phyloP scores from a whole-genome alignment of 1,140 invertebrate genomes.

The Akabosia matsudoensis region DNA sequence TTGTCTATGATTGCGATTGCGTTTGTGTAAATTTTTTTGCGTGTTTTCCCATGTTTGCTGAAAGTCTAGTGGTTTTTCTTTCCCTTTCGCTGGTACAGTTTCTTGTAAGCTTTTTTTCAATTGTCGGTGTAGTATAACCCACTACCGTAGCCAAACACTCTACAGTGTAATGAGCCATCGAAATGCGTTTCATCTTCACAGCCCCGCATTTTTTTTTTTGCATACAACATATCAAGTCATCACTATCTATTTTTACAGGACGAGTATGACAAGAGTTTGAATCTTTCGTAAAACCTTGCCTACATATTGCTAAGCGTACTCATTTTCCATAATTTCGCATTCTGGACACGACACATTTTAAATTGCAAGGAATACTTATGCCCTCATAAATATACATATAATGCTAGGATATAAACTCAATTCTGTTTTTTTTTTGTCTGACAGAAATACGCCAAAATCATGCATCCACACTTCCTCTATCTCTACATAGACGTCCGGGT shows the following conservation, averaged over 20 bases:
- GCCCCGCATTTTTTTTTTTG: too few relatives aligned
- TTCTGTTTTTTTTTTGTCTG: neutral
- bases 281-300: neutral
- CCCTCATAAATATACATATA: neutral
- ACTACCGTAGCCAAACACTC: too few relatives aligned
- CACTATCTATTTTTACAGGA: neutral
- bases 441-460: neutral
- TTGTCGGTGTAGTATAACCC: too few relatives aligned
- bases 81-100: too few relatives aligned
- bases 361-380: neutral
- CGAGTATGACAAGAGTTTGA: neutral
- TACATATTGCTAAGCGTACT: too few relatives aligned
- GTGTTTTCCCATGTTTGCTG: too few relatives aligned
- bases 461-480: neutral
- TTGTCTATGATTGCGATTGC: neutral
- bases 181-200: too few relatives aligned
- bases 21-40: neutral
- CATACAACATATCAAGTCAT: too few relatives aligned
- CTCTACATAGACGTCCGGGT: neutral
- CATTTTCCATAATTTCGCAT: constrained; percentile 2
- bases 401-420: neutral
- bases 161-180: too few relatives aligned
- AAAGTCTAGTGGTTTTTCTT: too few relatives aligned
- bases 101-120: too few relatives aligned
- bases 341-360: constrained; percentile 2